Evolutionary conservation across 2,113 vertebrate genomes (phyloP).

Genomic region (Colossoma macropomum): DNA sequence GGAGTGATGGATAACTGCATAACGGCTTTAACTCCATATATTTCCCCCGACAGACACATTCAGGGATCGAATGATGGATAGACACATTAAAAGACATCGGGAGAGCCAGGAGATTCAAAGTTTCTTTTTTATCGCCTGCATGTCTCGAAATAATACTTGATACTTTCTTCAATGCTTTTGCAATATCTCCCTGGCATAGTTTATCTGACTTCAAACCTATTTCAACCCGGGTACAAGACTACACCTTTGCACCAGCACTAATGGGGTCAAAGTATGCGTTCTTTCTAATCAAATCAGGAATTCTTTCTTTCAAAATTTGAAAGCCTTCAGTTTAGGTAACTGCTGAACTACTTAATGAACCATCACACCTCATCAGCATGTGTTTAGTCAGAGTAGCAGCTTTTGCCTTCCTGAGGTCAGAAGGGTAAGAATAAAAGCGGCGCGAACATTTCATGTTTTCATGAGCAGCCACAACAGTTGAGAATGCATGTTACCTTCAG

Average conservation of each 20-base stretch:
- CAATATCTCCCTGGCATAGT: slow-evolving; percentile 62
- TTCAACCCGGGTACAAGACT: not conserved
- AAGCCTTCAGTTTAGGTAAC: slow-evolving; percentile 25
- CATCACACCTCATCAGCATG: slow-evolving; percentile 24
- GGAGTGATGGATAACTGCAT: slow-evolving; percentile 57
- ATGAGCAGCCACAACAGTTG: slow-evolving; percentile 56
- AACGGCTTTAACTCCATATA: slow-evolving; percentile 56
- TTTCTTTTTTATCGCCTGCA: slow-evolving; percentile 44
- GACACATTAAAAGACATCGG: slow-evolving; percentile 59
- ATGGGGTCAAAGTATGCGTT: slow-evolving; percentile 19
- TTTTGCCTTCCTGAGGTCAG: slow-evolving; percentile 35
- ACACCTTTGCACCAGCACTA: not conserved
- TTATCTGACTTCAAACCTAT: slow-evolving; percentile 41
- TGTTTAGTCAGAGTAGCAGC: slow-evolving; percentile 24
- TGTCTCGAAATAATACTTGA: slow-evolving; percentile 64
- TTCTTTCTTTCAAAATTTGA: slow-evolving; percentile 29
- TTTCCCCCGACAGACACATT: slow-evolving; percentile 61
- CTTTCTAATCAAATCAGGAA: slow-evolving; percentile 37
- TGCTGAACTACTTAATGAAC: slow-evolving; percentile 41
- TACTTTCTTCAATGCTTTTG: slow-evolving; percentile 63
- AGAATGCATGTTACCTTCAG: slow-evolving; percentile 66
- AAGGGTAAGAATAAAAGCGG: slow-evolving; percentile 44
- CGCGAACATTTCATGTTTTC: slow-evolving; percentile 46
- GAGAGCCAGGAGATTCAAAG: slow-evolving; percentile 61
- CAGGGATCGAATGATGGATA: slow-evolving; percentile 55